A percentile compares a stretch with the other conserved stretches of the same genome.
Conservation (phyloP, 2,797 vertebrate species). For the Todus mexicanus region DNA sequence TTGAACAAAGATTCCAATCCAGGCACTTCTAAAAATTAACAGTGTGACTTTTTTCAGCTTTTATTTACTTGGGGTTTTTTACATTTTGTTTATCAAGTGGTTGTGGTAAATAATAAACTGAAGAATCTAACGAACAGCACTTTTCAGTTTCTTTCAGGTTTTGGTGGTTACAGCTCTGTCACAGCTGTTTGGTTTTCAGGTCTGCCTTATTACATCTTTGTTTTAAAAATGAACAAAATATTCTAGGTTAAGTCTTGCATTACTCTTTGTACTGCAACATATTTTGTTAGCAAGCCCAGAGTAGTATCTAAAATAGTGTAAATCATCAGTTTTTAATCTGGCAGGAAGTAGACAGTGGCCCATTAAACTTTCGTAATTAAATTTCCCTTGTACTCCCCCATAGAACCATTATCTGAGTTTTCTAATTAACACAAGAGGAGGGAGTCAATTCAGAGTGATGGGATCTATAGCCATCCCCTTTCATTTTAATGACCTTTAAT, state of each 20-base stretch:
- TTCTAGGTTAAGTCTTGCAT: constrained; percentile 44
- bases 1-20: background rate
- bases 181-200: background rate
- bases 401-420: constrained; percentile 94
- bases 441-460: constrained; percentile 96
- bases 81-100: background rate
- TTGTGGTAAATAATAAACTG: background rate
- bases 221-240: constrained; percentile 45
- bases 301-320: constrained; percentile 76
- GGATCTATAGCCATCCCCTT: constrained; percentile 90
- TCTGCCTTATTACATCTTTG: background rate
- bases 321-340: constrained; percentile 84
- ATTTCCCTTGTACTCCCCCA: constrained; percentile 91
- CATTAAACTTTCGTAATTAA: constrained; percentile 97
- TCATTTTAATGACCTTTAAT: constrained; percentile 99
- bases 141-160: background rate
- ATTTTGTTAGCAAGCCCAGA: constrained; percentile 64
- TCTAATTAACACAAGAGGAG: constrained; percentile 98
- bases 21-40: background rate
- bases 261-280: constrained; percentile 69
- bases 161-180: background rate
- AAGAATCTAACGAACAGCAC: background rate
- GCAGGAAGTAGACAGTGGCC: constrained; percentile 86
- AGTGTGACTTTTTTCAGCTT: background rate
- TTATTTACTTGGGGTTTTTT: no score